Conservation (phyloP, 2,113 vertebrate genomes). For the Apaloderma vittatum region DNA sequence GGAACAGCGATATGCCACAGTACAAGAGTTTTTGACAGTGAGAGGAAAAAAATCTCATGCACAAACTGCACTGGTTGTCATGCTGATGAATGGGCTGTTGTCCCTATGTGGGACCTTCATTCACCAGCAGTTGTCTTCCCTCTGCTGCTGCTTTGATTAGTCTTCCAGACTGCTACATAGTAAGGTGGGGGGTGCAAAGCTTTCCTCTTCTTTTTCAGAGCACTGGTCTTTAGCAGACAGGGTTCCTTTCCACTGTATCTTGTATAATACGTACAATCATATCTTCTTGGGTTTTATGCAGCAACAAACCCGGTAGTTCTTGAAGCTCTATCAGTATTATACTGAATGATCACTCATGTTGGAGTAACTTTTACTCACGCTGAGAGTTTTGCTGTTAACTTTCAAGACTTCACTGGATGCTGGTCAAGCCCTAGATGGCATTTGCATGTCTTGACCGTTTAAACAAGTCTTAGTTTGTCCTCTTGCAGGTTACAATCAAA, state of each 20-base stretch:
- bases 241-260: neutral
- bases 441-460: neutral
- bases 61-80: neutral
- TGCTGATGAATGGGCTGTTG: neutral
- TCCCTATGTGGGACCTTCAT: neutral
- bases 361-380: neutral
- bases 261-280: neutral
- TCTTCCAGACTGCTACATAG: neutral
- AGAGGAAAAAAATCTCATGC: neutral
- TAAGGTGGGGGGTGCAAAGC: neutral
- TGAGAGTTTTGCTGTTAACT: neutral
- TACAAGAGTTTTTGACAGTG: neutral
- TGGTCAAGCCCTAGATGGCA: neutral
- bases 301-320: neutral
- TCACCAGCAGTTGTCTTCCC: neutral
- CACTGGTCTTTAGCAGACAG: neutral
- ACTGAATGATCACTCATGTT: neutral
- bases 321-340: neutral
- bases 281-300: neutral
- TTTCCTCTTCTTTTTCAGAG: neutral
- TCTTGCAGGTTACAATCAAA: neutral
- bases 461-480: neutral
- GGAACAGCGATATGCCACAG: neutral
- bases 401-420: neutral
- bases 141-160: neutral